Evolutionary conservation across 2,113 vertebrate species (phyloP), one percentile per base, ranked within the genome.

Genomic region (Brienomyrus brachyistius): DNA sequence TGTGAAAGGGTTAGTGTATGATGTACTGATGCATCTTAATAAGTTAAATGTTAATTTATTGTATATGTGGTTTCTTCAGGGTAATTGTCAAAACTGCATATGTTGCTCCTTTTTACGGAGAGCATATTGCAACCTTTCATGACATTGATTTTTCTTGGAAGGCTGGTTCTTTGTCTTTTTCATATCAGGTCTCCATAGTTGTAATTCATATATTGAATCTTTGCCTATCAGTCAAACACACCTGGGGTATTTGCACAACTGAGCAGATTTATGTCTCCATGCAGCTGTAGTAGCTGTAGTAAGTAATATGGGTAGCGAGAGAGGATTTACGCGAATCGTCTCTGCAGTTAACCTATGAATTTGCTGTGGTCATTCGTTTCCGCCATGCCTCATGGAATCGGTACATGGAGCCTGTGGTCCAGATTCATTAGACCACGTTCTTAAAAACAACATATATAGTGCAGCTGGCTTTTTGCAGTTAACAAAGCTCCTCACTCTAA

Each of bases 141-240:
- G 51, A 7, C 43, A 43, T 80, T 40, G 35, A 51, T 83, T 48
- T 83, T 83, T 52, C 40, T 70, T 89, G 52, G 21, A 43, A 86
- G 48, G 21, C 21, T 8, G 8, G 43, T 52, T 48, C 43, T 48
- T 66, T 17, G 80, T 54, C n/a, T 5, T 27, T 62, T 62, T 35
- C 54, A 2, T 54, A n/a, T 48, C 56, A 89, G 50, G 56, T 43
- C 50, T 27, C 62, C 89, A 48, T 82, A 89, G 88, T 15, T 48
- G 17, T 83, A 83, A 35, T 88, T 10, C 74, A 88, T 88, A 43
- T n/a, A 62, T 89, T 15, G 59, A 48, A 86, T 90, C 56, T 87
- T 31, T 70, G n/a, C n/a, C 59, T 74, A 45, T 7, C 83, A 90
- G 56, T 74, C 15, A 51, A 45, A 48, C 47, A 51, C 21, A 86